Evolutionary conservation across 1,140 invertebrate species (phyloP), one percentile per base, ranked within the genome.

Genomic region (Pseudoatta argentina): DNA sequence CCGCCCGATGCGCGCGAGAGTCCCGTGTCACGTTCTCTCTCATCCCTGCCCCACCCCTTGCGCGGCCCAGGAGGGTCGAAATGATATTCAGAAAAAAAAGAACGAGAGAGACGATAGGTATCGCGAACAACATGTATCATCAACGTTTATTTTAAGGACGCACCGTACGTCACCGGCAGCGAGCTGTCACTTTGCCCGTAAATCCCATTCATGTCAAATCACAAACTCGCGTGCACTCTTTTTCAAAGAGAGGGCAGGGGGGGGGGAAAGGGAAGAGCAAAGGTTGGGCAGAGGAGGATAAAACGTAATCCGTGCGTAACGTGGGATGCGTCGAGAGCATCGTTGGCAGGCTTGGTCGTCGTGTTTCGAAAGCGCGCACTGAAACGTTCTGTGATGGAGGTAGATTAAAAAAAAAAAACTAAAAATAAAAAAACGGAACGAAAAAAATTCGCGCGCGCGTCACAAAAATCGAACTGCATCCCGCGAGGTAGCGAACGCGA

Each of bases 161-260:
- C 27, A 10, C 59, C 24, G 44, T 24, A 30, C 82, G 57, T 64
- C 85, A 69, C 73, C 18, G 21, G 12, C 79, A 57, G 83, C 71
- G 64, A 75, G 55, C 79, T 73, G 30, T 51, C 73, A 48, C 76
- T 51, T 75, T 59, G 87, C 72, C 85, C 88, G 66, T 81, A 82
- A 88, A 88, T 79, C 77, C 78, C 85, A 89, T 85, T 86, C 77
- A 66, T 59, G 78, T 88, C 83, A 88, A 85, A 85, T 78, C 59
- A 44, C 59, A 21, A 64, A 53, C 73, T 85, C 72, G 82, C 63
- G 21, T 14, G 34, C 14, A 24, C 34, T 63, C 30, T 16, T 85
- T 63, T 39, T 2, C 18, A 3, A 57, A 18, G 39, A 1, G 21
- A 7, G 34, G 16, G 16, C 16, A 14, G 30, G 0, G 30, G 3